Conservation (phyloP, 2,888 invertebrate species). For the Drosophila borborema region DNA sequence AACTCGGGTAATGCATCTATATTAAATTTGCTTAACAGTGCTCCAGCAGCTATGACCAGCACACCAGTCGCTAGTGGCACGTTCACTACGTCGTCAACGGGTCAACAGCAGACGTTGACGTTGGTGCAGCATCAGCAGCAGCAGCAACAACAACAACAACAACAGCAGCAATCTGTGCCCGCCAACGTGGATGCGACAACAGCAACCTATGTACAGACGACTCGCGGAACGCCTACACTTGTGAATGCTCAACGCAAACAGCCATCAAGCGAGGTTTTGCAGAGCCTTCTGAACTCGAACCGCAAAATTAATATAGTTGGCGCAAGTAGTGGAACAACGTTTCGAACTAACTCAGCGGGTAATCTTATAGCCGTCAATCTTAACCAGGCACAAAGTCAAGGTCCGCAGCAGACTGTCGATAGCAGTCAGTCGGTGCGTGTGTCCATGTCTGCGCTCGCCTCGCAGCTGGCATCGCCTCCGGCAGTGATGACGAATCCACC, state of each 20-base stretch:
- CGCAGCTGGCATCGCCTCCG: slow-evolving; percentile 85
- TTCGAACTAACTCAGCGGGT: slow-evolving; percentile 82
- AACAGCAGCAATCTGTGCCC: slow-evolving; percentile 66
- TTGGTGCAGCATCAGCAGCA: slow-evolving; percentile 72
- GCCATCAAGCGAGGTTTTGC: slow-evolving; percentile 82
- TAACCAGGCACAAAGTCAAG: slow-evolving; percentile 57
- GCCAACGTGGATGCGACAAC: slow-evolving; percentile 68
- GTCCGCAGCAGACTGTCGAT: slow-evolving; percentile 49
- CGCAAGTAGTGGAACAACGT: slow-evolving; percentile 70
- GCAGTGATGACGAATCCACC: slow-evolving; percentile 84
- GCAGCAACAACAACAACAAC: slow-evolving; percentile 44
- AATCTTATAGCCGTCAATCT: slow-evolving; percentile 82
- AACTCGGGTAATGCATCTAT: slow-evolving; percentile 89
- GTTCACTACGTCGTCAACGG: slow-evolving; percentile 77
- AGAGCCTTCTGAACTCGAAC: slow-evolving; percentile 82
- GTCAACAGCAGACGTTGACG: slow-evolving; percentile 78
- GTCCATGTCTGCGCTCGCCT: slow-evolving; percentile 85
- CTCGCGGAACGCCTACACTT: slow-evolving; percentile 65
- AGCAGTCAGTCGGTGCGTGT: slow-evolving; percentile 84
- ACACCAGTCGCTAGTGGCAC: slow-evolving; percentile 86
- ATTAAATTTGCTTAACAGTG: slow-evolving; percentile 91
- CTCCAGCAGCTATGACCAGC: slow-evolving; percentile 90
- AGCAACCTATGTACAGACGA: slow-evolving; percentile 77
- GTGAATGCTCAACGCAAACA: slow-evolving; percentile 77
- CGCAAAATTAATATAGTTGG: slow-evolving; percentile 83